These are phyloP conservation scores for Crotophaga sulcirostris DNA, from an alignment of 2,113 vertebrate species.

Conservation along the genomic window DNA sequence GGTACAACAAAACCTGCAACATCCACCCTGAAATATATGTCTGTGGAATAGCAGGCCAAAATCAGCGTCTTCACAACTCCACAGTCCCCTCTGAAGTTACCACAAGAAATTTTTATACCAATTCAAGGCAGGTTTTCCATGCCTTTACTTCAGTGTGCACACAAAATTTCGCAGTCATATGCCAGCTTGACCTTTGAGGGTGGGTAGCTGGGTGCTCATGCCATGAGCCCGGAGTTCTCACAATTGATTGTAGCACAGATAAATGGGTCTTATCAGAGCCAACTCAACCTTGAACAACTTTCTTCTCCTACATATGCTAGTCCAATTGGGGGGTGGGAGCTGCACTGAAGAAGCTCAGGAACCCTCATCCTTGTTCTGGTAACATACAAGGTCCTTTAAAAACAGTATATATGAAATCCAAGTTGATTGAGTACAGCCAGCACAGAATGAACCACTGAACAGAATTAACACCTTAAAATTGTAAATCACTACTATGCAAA, in stretches of 20 bases:
- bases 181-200: conserved; percentile 25
- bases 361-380: neutral
- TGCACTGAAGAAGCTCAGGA: neutral
- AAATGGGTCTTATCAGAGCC: conserved; percentile 54
- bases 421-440: neutral
- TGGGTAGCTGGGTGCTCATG: neutral
- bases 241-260: conserved; percentile 15
- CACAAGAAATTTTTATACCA: neutral
- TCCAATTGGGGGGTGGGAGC: neutral
- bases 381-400: neutral
- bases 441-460: neutral
- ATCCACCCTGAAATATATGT: neutral
- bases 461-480: neutral
- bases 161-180: neutral
- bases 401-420: neutral
- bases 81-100: neutral
- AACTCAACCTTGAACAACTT: conserved; percentile 42
- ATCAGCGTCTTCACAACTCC: neutral
- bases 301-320: neutral
- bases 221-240: neutral
- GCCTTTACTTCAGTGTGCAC: neutral
- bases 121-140: neutral
- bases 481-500: neutral
- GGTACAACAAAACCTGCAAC: conserved; percentile 55
- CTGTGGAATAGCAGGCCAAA: neutral